Conservation (phyloP, 1,140 invertebrate genomes). For the Lordiphosa collinella region DNA sequence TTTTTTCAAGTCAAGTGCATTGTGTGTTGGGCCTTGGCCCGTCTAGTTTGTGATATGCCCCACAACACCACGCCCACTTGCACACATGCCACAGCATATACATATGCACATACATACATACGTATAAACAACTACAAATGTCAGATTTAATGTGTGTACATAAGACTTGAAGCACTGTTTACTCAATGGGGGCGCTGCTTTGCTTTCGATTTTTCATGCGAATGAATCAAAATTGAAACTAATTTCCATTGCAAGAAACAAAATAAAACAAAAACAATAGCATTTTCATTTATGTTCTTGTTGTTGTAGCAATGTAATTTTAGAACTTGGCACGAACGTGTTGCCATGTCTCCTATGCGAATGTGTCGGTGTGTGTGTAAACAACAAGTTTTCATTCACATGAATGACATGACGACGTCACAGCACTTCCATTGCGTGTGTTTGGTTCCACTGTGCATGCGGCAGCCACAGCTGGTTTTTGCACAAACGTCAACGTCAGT, state of each 20-base stretch:
- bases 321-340: constrained; percentile 69
- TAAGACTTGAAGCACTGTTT: constrained; percentile 7
- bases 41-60: constrained; percentile 9
- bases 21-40: constrained; percentile 6
- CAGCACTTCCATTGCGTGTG: constrained; percentile 25
- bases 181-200: constrained; percentile 5
- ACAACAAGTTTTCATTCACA: constrained; percentile 53
- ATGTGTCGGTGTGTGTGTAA: constrained; percentile 14
- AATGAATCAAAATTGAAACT: constrained; percentile 38
- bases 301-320: constrained; percentile 60
- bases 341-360: constrained; percentile 21
- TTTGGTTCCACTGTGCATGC: constrained; percentile 56
- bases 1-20: constrained; percentile 8
- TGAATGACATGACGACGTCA: constrained; percentile 12
- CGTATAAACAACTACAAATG: not conserved
- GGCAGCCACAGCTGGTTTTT: constrained; percentile 24
- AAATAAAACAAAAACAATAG: not conserved
- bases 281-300: constrained; percentile 12
- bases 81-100: not conserved
- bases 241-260: constrained; percentile 17
- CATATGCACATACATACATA: not conserved
- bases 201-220: constrained; percentile 56
- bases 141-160: constrained; percentile 1
- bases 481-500: constrained; percentile 42
- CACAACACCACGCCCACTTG: not conserved